Conservation (phyloP, 2,113 vertebrate genomes). For the Progne subis region DNA sequence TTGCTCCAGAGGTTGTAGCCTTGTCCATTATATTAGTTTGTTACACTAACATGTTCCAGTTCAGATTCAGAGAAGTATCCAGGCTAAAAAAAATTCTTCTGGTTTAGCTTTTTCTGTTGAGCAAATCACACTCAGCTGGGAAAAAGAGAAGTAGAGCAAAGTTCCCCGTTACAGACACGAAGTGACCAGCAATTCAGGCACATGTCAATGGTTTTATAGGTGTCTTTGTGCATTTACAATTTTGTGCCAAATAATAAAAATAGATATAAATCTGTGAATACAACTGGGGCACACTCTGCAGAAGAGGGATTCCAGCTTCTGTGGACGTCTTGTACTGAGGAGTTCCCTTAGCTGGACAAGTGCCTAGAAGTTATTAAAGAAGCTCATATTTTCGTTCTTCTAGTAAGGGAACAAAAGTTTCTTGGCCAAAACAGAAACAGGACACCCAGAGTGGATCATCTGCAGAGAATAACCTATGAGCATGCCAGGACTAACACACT, state of each 20-base stretch:
- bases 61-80: background rate
- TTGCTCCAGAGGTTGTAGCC: background rate
- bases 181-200: background rate
- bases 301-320: background rate
- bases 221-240: background rate
- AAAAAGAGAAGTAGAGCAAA: background rate
- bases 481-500: rapidly evolving
- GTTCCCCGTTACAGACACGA: background rate
- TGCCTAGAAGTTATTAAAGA: background rate
- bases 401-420: background rate
- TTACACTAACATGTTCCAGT: background rate
- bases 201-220: background rate
- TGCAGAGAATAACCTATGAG: background rate
- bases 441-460: background rate
- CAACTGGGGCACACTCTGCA: background rate
- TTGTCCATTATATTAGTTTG: background rate
- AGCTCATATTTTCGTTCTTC: background rate
- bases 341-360: background rate
- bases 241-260: background rate
- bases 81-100: background rate
- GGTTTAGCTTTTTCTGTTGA: background rate
- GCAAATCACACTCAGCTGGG: background rate
- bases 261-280: background rate
- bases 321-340: background rate
- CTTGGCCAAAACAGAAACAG: background rate